Evolutionary conservation across 2,888 invertebrate genomes (phyloP).

Genomic region (Magallana nippona): DNA sequence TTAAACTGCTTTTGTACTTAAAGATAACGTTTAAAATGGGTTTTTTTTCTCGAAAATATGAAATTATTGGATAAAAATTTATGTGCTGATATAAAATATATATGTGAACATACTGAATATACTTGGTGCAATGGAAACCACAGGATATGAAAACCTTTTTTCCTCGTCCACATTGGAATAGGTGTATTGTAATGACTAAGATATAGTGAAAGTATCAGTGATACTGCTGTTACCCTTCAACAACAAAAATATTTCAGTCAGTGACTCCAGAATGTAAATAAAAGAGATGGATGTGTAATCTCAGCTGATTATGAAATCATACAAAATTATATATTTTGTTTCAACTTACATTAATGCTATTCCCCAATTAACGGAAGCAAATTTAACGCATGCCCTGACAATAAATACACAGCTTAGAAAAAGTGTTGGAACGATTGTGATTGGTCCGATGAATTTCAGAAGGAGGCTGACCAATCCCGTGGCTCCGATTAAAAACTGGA

Average conservation of each 20-base stretch:
- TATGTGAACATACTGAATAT: slow-evolving; percentile 56
- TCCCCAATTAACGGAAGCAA: slow-evolving; percentile 67
- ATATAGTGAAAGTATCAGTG: slow-evolving; percentile 62
- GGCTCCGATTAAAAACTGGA: slow-evolving; percentile 60
- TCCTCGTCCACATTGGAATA: slow-evolving; percentile 62
- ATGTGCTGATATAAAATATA: too few species aligned
- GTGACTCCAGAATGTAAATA: background rate
- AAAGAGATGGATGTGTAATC: background rate
- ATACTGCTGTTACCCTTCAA: slow-evolving; percentile 55
- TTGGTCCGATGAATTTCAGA: slow-evolving; percentile 68
- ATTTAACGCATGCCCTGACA: slow-evolving; percentile 65
- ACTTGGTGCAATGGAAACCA: slow-evolving; percentile 68
- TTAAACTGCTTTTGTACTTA: too few species aligned
- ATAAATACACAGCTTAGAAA: slow-evolving; percentile 64
- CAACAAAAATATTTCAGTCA: background rate
- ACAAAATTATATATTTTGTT: background rate
- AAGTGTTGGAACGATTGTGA: slow-evolving; percentile 67
- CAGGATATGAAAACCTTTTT: slow-evolving; percentile 61
- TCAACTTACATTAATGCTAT: slow-evolving; percentile 82
- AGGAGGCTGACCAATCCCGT: slow-evolving; percentile 61
- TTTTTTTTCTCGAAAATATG: too few species aligned
- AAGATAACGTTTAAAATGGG: too few species aligned
- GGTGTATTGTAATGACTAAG: slow-evolving; percentile 58
- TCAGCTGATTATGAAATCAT: too few species aligned
- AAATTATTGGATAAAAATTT: too few species aligned